phyloP scores from a whole-genome alignment of 2,113 vertebrate genomes.

The Brachirus orientalis region DNA sequence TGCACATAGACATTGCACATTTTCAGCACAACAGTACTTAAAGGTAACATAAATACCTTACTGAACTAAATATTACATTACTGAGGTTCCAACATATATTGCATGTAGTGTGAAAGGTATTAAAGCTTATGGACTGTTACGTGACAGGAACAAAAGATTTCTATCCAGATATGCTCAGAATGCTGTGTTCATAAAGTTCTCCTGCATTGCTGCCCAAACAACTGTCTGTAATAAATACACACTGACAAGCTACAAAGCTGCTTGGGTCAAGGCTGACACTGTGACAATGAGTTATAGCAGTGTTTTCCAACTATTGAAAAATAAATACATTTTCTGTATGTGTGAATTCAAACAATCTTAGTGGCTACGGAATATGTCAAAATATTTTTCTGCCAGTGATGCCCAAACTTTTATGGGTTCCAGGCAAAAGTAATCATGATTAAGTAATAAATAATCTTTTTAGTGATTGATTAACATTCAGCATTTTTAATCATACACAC shows the following conservation, averaged over 20 bases:
- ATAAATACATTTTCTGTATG: constrained; percentile 17
- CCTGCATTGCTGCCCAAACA: neutral
- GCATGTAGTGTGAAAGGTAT: too few relatives aligned
- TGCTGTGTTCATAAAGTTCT: neutral
- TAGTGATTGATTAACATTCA: constrained; percentile 5
- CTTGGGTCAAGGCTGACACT: neutral
- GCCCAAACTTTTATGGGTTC: constrained; percentile 14
- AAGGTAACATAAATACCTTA: neutral
- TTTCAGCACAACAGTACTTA: neutral
- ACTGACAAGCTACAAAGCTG: constrained; percentile 30
- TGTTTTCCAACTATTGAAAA: too few relatives aligned
- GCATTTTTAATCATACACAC: neutral
- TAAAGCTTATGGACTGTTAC: too few relatives aligned
- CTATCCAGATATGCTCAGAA: too few relatives aligned
- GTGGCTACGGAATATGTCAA: neutral
- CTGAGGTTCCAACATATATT: too few relatives aligned
- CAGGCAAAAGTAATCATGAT: constrained; percentile 21
- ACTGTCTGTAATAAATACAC: constrained; percentile 24
- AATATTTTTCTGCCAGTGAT: constrained; percentile 18
- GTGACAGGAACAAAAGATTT: too few relatives aligned
- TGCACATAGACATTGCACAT: too few relatives aligned
- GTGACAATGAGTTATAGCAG: constrained; percentile 20
- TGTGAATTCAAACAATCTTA: constrained; percentile 15
- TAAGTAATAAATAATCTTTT: constrained; percentile 12
- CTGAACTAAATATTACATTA: too few relatives aligned